A percentile compares a stretch with the other conserved stretches of the same genome.
Conservation (phyloP, 2,113 vertebrate species). For the Pionites leucogaster region DNA sequence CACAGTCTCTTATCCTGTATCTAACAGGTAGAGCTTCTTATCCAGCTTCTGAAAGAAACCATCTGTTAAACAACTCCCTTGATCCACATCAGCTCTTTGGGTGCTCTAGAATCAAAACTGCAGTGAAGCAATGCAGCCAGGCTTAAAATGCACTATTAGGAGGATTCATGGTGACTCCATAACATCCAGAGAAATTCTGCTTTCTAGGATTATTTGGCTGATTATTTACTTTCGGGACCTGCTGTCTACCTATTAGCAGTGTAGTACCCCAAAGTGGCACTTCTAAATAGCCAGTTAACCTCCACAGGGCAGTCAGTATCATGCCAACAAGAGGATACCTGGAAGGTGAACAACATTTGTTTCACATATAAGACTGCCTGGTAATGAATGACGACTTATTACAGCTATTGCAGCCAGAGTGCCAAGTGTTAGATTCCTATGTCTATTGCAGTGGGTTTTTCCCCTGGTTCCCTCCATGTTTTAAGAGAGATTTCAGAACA, state of each 20-base stretch:
- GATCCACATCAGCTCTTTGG: constrained; percentile 33
- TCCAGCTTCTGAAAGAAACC: constrained; percentile 15
- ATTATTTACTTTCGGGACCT: background rate
- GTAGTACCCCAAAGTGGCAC: background rate
- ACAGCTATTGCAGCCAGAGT: background rate
- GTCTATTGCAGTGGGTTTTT: background rate
- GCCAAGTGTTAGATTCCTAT: background rate
- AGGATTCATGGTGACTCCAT: background rate
- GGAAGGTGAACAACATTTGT: constrained; percentile 5
- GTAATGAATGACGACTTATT: background rate
- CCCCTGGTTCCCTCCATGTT: background rate
- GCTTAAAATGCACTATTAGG: constrained; percentile 11
- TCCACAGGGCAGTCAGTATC: background rate
- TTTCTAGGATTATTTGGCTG: background rate
- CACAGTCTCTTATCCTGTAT: background rate
- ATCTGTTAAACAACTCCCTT: constrained; percentile 50
- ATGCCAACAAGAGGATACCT: background rate
- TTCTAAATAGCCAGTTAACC: constrained; percentile 4
- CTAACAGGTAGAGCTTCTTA: constrained; percentile 1
- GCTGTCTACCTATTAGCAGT: background rate
- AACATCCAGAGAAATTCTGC: background rate
- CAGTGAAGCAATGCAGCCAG: background rate
- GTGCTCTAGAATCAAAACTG: background rate
- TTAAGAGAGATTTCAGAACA: background rate
- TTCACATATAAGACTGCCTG: background rate